These are phyloP conservation scores for Pilophorus perplexus DNA, from an alignment of 2,888 invertebrate species.

Conservation along the genomic window DNA sequence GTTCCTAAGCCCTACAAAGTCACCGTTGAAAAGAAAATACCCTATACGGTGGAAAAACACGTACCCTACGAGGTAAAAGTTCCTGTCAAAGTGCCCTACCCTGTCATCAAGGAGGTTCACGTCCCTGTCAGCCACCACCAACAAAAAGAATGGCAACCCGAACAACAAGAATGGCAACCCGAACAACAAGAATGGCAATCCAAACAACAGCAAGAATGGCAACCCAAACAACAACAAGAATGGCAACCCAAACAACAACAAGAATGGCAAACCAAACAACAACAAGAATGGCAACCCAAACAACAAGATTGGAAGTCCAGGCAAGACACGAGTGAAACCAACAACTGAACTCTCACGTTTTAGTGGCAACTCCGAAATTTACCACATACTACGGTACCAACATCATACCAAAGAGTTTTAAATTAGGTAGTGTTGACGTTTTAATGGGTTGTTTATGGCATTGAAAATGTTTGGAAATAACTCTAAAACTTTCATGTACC, in stretches of 20 bases:
- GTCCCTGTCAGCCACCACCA: conserved; percentile 25
- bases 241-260: conserved; percentile 16
- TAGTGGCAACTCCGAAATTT: too few species aligned
- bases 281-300: not conserved
- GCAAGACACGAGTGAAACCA: not conserved
- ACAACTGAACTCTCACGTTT: too few species aligned
- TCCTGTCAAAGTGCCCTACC: conserved; percentile 55
- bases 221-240: conserved; percentile 12
- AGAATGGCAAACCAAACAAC: conserved; percentile 14
- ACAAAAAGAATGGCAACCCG: conserved; percentile 23
- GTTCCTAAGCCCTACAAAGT: conserved; percentile 75
- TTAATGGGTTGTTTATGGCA: too few species aligned
- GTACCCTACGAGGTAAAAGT: conserved; percentile 65
- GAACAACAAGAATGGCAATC: conserved; percentile 1
- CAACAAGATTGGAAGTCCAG: conserved; percentile 11
- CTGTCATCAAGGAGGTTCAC: conserved; percentile 45
- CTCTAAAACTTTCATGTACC: too few species aligned
- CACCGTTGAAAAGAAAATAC: conserved; percentile 70
- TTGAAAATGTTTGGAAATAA: too few species aligned
- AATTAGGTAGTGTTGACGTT: too few species aligned
- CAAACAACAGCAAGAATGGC: conserved; percentile 1
- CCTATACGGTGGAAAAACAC: conserved; percentile 56
- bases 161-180: conserved; percentile 9
- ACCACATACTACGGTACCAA: too few species aligned
- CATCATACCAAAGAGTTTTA: too few species aligned